Conservation (phyloP, 2,113 vertebrate species). For the Colinus virginianus region DNA sequence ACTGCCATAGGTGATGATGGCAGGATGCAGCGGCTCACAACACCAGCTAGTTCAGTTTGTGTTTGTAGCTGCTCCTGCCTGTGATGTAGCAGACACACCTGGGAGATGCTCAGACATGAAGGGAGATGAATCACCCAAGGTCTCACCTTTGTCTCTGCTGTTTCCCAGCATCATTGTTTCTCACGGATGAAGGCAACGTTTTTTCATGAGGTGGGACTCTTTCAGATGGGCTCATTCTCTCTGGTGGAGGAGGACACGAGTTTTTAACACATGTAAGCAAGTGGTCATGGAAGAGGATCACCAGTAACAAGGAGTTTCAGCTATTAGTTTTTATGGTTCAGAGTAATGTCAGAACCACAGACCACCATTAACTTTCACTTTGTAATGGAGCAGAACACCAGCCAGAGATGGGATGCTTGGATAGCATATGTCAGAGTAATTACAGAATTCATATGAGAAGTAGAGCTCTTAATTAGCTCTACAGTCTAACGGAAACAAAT, state of each 20-base stretch:
- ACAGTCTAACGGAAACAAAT: conserved; percentile 31
- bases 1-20: neutral
- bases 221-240: neutral
- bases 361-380: conserved; percentile 19
- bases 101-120: accelerated
- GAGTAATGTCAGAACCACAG: neutral
- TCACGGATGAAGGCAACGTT: neutral
- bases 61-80: neutral
- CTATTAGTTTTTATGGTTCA: conserved; percentile 35
- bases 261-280: neutral
- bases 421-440: conserved; percentile 58
- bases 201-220: neutral
- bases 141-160: neutral
- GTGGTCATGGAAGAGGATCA: neutral
- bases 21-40: neutral
- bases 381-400: neutral
- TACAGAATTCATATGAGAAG: conserved; percentile 38
- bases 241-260: neutral
- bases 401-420: conserved; percentile 16
- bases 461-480: conserved; percentile 52
- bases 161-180: neutral
- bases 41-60: neutral
- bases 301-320: neutral
- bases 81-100: neutral
- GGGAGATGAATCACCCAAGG: neutral